Conservation (phyloP, 2,888 invertebrate species). For the Elegia similella region DNA sequence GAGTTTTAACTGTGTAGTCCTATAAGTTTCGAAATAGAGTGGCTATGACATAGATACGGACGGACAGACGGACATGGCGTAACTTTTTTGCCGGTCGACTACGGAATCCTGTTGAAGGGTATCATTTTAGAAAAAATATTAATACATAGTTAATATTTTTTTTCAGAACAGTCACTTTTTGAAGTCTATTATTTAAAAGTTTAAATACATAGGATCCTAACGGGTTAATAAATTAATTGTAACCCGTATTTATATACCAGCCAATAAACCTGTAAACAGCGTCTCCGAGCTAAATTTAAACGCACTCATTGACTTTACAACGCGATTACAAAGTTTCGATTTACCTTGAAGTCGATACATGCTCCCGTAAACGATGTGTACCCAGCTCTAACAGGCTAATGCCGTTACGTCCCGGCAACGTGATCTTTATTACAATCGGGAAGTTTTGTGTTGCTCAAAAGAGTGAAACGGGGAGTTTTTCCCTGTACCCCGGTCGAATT, state of each 20-base stretch:
- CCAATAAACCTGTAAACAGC: slow-evolving; percentile 6
- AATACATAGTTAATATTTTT: too few species aligned
- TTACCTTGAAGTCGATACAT: slow-evolving; percentile 25
- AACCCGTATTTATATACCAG: background rate
- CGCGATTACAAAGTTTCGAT: slow-evolving; percentile 40
- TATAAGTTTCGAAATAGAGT: too few species aligned
- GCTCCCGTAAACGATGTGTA: slow-evolving; percentile 27
- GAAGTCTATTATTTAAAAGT: too few species aligned
- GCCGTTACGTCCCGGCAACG: slow-evolving; percentile 31
- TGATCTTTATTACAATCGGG: slow-evolving; percentile 41
- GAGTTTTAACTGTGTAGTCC: too few species aligned
- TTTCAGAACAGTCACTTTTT: too few species aligned
- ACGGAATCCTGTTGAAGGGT: too few species aligned
- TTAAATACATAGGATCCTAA: too few species aligned
- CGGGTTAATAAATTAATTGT: background rate
- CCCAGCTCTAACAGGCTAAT: slow-evolving; percentile 28
- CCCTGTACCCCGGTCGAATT: slow-evolving; percentile 24
- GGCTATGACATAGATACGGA: too few species aligned
- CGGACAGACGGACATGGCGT: too few species aligned
- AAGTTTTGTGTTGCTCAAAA: slow-evolving; percentile 22
- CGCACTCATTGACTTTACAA: slow-evolving; percentile 28
- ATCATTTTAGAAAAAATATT: too few species aligned
- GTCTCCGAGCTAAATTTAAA: slow-evolving; percentile 17
- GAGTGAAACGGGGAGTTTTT: slow-evolving; percentile 7
- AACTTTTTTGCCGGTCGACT: too few species aligned